Percentiles rank a stretch among this genome's conserved stretches.
Evolutionary conservation across 2,888 invertebrate species (phyloP).

Genomic region (Ligdia adustata): DNA sequence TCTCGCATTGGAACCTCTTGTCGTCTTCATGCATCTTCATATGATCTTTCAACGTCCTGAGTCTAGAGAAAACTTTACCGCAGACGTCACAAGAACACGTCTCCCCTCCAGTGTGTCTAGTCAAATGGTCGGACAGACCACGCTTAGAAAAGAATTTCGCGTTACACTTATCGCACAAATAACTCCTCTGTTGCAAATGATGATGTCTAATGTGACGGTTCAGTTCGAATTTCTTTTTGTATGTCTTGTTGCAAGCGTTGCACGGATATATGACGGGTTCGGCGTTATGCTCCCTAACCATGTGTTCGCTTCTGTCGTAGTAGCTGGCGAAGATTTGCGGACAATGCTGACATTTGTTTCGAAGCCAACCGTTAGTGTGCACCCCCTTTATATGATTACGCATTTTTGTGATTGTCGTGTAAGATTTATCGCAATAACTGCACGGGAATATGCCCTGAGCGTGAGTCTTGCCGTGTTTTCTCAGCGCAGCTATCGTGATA

Average conservation of each 20-base stretch:
- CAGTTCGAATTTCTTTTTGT: conserved; percentile 74
- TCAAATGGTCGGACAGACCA: conserved; percentile 66
- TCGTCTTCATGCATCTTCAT: conserved; percentile 67
- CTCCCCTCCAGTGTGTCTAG: conserved; percentile 64
- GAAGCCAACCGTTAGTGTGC: conserved; percentile 74
- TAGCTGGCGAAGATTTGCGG: conserved; percentile 75
- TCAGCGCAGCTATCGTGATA: conserved; percentile 73
- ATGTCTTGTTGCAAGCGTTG: conserved; percentile 74
- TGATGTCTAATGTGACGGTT: conserved; percentile 76
- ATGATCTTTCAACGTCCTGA: conserved; percentile 67
- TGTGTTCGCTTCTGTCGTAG: conserved; percentile 72
- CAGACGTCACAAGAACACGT: conserved; percentile 65
- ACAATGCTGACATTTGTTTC: conserved; percentile 77
- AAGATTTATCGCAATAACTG: conserved; percentile 78
- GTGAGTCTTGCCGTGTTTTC: conserved; percentile 76
- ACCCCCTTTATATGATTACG: conserved; percentile 76
- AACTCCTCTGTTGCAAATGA: conserved; percentile 71
- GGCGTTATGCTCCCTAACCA: conserved; percentile 69
- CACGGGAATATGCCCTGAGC: conserved; percentile 81
- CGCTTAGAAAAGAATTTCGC: conserved; percentile 75
- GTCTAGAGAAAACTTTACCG: conserved; percentile 62
- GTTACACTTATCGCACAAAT: conserved; percentile 70
- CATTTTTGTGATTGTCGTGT: conserved; percentile 77
- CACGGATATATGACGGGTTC: conserved; percentile 66
- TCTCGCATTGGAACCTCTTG: conserved; percentile 67